Percentiles rank a stretch among this genome's conserved stretches.
Conservation (phyloP, 2,888 invertebrate species). For the Thymelicus acteon region DNA sequence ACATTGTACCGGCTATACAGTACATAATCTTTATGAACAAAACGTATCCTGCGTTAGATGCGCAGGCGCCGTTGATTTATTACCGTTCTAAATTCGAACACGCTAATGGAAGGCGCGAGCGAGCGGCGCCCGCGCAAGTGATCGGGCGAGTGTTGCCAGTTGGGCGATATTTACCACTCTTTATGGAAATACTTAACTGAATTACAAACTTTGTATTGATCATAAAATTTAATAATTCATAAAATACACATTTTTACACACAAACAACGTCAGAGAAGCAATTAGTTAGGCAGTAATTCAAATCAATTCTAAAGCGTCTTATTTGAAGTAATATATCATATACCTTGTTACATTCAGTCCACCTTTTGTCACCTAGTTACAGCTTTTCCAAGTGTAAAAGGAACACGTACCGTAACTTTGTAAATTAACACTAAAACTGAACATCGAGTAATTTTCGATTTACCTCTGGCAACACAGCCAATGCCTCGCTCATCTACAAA, state of each 20-base stretch:
- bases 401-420: too few species aligned
- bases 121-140: constrained; percentile 71
- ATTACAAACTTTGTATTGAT: too few species aligned
- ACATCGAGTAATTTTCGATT: constrained; percentile 35
- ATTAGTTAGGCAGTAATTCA: too few species aligned
- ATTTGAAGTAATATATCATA: too few species aligned
- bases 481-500: constrained; percentile 60
- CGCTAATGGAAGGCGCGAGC: constrained; percentile 79
- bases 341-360: too few species aligned
- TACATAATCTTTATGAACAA: constrained; percentile 39
- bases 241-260: too few species aligned
- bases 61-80: constrained; percentile 76
- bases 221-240: too few species aligned
- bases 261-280: too few species aligned
- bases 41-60: constrained; percentile 39
- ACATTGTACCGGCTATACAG: constrained; percentile 15
- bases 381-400: too few species aligned
- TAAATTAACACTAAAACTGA: too few species aligned
- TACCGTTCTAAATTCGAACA: constrained; percentile 76
- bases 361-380: too few species aligned
- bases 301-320: too few species aligned
- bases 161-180: constrained; percentile 29
- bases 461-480: constrained; percentile 62
- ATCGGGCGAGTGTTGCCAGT: constrained; percentile 58
- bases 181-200: not conserved